Evolutionary conservation across 1,140 invertebrate species (phyloP).

Genomic region (Pissodes strobi): DNA sequence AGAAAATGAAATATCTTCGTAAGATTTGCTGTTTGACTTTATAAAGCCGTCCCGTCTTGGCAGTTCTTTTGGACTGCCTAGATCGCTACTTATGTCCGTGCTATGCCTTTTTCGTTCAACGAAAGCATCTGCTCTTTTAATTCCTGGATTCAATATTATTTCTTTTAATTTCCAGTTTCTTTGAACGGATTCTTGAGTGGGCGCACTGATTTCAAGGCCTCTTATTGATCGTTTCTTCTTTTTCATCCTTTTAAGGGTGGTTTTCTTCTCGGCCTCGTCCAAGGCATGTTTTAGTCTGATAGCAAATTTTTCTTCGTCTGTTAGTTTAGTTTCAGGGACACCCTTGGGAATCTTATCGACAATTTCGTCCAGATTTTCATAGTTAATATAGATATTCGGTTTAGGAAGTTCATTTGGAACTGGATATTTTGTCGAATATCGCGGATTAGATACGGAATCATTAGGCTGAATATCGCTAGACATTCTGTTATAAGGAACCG

Average conservation of each 20-base stretch:
- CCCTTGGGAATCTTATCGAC: slow-evolving; percentile 34
- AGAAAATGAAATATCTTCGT: slow-evolving; percentile 34
- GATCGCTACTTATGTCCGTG: slow-evolving; percentile 30
- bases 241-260: slow-evolving; percentile 34
- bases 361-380: slow-evolving; percentile 41
- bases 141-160: slow-evolving; percentile 37
- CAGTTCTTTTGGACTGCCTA: not conserved
- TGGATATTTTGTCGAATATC: slow-evolving; percentile 22
- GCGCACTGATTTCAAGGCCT: slow-evolving; percentile 40
- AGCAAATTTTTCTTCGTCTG: slow-evolving; percentile 44
- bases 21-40: slow-evolving; percentile 27
- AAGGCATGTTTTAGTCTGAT: slow-evolving; percentile 39
- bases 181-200: slow-evolving; percentile 42
- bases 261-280: slow-evolving; percentile 40
- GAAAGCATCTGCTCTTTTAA: not conserved
- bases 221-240: slow-evolving; percentile 32
- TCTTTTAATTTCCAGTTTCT: slow-evolving; percentile 42
- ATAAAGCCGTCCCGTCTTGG: not conserved
- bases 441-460: slow-evolving; percentile 38
- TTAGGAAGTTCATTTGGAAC: slow-evolving; percentile 4
- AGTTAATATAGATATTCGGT: slow-evolving; percentile 33
- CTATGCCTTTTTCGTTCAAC: slow-evolving; percentile 18
- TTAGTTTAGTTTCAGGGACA: slow-evolving; percentile 34
- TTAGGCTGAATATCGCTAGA: slow-evolving; percentile 33
- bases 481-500: slow-evolving; percentile 11